Conservation (phyloP, 2,113 vertebrate genomes). For the Siphamia tubifer region DNA sequence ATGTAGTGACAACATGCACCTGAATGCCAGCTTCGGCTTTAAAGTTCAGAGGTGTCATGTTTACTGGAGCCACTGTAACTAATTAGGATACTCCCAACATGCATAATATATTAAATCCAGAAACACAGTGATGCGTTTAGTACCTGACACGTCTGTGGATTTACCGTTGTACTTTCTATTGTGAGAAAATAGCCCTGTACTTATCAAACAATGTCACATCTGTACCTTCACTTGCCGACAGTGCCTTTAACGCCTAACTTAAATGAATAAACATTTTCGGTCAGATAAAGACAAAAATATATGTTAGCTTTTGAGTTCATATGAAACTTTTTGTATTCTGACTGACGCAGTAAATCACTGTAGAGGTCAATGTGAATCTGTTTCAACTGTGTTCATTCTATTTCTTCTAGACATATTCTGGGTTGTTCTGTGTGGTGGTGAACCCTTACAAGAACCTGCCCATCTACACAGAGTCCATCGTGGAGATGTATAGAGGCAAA, state of each 20-base stretch:
- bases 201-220: not conserved
- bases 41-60: not conserved
- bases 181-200: not conserved
- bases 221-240: not conserved
- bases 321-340: not conserved
- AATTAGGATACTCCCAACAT: not conserved
- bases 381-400: constrained; percentile 18
- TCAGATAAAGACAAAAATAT: no score
- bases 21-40: not conserved
- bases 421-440: constrained; percentile 93
- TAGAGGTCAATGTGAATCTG: not conserved
- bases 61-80: not conserved
- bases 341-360: not conserved
- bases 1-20: no score
- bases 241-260: not conserved
- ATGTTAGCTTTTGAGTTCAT: not conserved
- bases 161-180: not conserved
- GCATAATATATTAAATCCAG: not conserved
- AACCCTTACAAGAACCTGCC: constrained; percentile 94
- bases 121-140: not conserved
- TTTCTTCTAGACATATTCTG: constrained; percentile 87
- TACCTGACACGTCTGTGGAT: not conserved
- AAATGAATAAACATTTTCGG: not conserved
- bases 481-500: constrained; percentile 93
- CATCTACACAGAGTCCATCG: constrained; percentile 91